Evolutionary conservation across 2,888 invertebrate species (phyloP).

Genomic region (Apotomis capreana): DNA sequence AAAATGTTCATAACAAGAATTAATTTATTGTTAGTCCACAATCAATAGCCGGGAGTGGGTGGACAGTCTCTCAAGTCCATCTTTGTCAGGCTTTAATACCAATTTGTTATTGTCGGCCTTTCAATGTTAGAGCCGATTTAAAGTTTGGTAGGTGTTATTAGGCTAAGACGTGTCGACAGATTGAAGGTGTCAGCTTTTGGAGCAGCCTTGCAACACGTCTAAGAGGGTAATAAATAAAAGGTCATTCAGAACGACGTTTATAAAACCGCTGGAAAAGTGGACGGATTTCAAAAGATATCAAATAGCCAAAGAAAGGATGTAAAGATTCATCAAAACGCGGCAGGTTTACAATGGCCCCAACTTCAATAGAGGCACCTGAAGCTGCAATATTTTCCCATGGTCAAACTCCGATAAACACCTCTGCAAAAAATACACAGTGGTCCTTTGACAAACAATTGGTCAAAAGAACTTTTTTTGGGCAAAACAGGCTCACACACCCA

Average conservation of each 20-base stretch:
- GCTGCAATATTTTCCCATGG: conserved; percentile 81
- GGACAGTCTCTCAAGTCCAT: conserved; percentile 82
- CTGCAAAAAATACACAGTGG: conserved; percentile 74
- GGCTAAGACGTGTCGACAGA: conserved; percentile 59
- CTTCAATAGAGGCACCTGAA: conserved; percentile 78
- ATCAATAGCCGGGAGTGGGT: conserved; percentile 81
- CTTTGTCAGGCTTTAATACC: conserved; percentile 82
- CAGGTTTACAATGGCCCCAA: conserved; percentile 74
- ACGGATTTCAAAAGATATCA: conserved; percentile 45
- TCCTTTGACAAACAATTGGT: conserved; percentile 81
- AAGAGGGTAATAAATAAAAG: conserved; percentile 36
- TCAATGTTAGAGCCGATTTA: conserved; percentile 76
- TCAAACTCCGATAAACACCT: conserved; percentile 80
- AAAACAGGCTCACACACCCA: conserved; percentile 76
- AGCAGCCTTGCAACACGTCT: conserved; percentile 33
- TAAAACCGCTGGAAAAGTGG: conserved; percentile 18
- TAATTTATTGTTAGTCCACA: conserved; percentile 80
- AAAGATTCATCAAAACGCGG: conserved; percentile 66
- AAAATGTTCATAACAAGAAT: conserved; percentile 81
- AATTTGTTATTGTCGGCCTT: conserved; percentile 81
- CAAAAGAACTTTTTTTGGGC: conserved; percentile 75
- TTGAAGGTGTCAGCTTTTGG: conserved; percentile 52
- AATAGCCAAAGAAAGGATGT: conserved; percentile 58
- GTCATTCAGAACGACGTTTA: conserved; percentile 19
- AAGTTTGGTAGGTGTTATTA: conserved; percentile 74